Evolutionary conservation across 2,888 invertebrate genomes (phyloP), one percentile per base, ranked within the genome.

Genomic region (Nomada fabriciana): DNA sequence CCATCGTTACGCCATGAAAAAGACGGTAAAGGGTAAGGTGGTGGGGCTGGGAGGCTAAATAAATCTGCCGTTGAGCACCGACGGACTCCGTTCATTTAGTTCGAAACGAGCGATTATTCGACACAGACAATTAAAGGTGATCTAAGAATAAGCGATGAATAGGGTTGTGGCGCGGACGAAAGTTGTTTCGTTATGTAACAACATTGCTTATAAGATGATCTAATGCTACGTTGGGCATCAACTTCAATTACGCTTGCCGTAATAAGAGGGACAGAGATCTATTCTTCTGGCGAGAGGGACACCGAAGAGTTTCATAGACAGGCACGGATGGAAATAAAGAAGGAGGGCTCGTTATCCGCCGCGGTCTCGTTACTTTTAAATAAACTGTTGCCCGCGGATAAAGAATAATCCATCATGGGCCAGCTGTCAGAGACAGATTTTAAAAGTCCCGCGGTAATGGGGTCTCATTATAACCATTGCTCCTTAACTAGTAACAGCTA

Each of bases 381-480:
- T 81, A 85, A 83, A 83, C 84, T 78, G 85, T 80, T 86, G 77
- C 87, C 83, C 85, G 81, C 81, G 87, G 85, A 83, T 83, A 86
- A 88, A 88, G 89, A 91, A 87, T 86, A 87, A 85, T 87, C 84
- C 83, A 88, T 86, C 84, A 83, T 80, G 84, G 86, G 83, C 88
- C 89, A 86, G 88, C 90, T 90, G 90, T 81, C 88, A 84, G 88
- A 86, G 90, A 90, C 91, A 89, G 89, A 88, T 91, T 89, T 89
- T 88, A 91, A 89, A 91, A 90, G 89, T 91, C 86, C 88, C 87
- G 89, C 87, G 90, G 82, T 90, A 91, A 90, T 89, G 89, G 79
- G 83, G 82, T 89, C 90, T 92, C 91, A 90, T 92, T 92, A 92
- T 90, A 91, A 90, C 86, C 88, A 83, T 84, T 85, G 86, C 90